Conservation (phyloP, 1,140 invertebrate genomes). For the Drosophila grimshawi region DNA sequence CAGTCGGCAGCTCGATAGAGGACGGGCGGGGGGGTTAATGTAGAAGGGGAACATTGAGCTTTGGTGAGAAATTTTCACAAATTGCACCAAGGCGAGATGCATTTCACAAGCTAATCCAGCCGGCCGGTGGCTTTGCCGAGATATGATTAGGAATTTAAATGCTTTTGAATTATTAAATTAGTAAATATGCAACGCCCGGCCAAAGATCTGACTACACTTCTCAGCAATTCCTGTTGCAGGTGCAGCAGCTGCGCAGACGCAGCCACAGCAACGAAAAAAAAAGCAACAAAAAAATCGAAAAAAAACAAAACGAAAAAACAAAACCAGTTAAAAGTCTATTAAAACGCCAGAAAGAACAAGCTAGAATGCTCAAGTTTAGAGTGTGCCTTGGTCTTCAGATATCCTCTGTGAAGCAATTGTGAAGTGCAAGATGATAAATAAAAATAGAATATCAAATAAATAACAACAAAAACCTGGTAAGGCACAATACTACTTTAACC, state of each 20-base stretch:
- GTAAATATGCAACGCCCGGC: slow-evolving; percentile 83
- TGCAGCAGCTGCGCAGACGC: slow-evolving; percentile 63
- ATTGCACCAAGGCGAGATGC: slow-evolving; percentile 56
- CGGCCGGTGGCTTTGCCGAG: slow-evolving; percentile 71
- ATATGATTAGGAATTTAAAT: slow-evolving; percentile 85
- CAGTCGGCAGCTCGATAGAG: slow-evolving; percentile 26
- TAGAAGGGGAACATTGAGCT: slow-evolving; percentile 9
- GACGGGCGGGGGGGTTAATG: neutral
- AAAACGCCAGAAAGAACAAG: slow-evolving; percentile 68
- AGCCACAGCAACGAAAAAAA: slow-evolving; percentile 6
- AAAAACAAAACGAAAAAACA: slow-evolving; percentile 2
- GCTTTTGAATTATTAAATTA: slow-evolving; percentile 85
- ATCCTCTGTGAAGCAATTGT: too few relatives aligned
- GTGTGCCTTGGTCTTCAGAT: neutral
- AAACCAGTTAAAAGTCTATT: slow-evolving; percentile 83
- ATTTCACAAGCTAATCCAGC: slow-evolving; percentile 64
- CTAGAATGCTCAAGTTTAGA: slow-evolving; percentile 4
- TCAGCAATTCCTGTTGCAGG: slow-evolving; percentile 64
- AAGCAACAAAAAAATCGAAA: neutral
- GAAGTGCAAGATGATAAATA: too few relatives aligned
- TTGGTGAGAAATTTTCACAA: slow-evolving; percentile 83
- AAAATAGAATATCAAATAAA: too few relatives aligned
- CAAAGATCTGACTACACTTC: slow-evolving; percentile 45
- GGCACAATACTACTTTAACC: too few relatives aligned
- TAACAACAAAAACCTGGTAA: too few relatives aligned